Evolutionary conservation across 2,113 vertebrate species (phyloP).

Genomic region (Chaetodon auriga): DNA sequence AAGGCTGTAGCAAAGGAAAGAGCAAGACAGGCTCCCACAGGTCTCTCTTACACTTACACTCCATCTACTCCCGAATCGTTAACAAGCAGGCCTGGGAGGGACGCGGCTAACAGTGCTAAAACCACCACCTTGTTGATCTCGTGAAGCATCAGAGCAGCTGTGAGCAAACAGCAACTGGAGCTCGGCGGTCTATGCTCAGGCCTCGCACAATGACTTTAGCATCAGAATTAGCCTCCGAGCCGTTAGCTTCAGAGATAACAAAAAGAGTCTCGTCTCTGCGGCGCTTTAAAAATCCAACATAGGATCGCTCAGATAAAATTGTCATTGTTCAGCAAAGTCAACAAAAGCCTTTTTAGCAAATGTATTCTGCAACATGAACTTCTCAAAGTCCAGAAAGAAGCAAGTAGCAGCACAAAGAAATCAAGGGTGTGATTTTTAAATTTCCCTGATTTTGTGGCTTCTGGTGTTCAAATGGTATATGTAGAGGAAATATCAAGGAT

Average conservation of each 20-base stretch:
- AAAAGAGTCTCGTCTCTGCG: not conserved
- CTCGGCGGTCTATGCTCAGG: not conserved
- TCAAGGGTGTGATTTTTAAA: not conserved
- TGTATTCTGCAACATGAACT: constrained; percentile 8
- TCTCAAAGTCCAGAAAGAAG: not conserved
- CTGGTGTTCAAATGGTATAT: constrained; percentile 36
- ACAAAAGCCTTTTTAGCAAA: not conserved
- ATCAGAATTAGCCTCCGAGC: constrained; percentile 5
- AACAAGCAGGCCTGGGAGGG: constrained; percentile 39
- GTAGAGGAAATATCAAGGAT: constrained; percentile 47
- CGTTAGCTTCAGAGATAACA: not conserved
- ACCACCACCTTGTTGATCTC: constrained; percentile 24
- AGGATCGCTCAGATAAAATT: constrained; percentile 6
- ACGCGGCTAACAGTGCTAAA: not conserved
- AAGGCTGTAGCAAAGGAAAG: constrained; percentile 37
- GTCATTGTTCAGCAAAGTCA: constrained; percentile 3
- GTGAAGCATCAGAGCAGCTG: not conserved
- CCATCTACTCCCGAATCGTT: constrained; percentile 27
- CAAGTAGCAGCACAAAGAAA: not conserved
- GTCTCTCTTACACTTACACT: constrained; percentile 52
- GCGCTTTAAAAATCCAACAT: not conserved
- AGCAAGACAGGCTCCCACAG: constrained; percentile 70
- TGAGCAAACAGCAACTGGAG: constrained; percentile 2
- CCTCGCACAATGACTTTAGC: not conserved
- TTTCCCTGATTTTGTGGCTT: constrained; percentile 9